Conservation (phyloP, 2,113 vertebrate genomes). For the Osmerus mordax region DNA sequence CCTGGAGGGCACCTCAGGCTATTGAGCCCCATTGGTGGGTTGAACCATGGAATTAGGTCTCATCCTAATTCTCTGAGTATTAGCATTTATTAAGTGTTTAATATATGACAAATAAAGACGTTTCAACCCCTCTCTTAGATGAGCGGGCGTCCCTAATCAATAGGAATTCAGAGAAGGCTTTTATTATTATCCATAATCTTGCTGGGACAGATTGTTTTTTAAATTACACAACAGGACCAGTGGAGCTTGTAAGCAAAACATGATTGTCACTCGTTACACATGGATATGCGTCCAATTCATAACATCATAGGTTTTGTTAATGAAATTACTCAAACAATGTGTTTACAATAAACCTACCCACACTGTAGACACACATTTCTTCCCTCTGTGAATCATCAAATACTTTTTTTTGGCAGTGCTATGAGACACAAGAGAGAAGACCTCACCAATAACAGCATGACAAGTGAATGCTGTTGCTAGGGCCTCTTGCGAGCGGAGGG, state of each 20-base stretch:
- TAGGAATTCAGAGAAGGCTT: not conserved
- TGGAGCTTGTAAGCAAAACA: slow-evolving; percentile 2
- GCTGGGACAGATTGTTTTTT: not conserved
- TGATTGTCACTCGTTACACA: not conserved
- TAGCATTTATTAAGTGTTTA: slow-evolving; percentile 37
- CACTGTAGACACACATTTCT: no score
- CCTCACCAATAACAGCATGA: slow-evolving; percentile 59
- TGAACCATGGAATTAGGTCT: slow-evolving; percentile 47
- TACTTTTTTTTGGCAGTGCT: slow-evolving; percentile 51
- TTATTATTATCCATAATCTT: not conserved
- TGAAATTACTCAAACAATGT: no score
- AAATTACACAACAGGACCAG: not conserved
- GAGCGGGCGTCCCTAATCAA: slow-evolving; percentile 14
- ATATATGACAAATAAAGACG: slow-evolving; percentile 49
- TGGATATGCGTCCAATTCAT: not conserved
- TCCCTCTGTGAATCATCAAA: slow-evolving; percentile 45
- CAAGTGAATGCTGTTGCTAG: slow-evolving; percentile 47
- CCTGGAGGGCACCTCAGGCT: slow-evolving; percentile 34
- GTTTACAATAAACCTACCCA: no score
- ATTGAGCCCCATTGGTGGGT: slow-evolving; percentile 29
- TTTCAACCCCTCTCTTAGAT: slow-evolving; percentile 27
- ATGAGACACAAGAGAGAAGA: slow-evolving; percentile 52
- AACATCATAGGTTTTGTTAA: not conserved
- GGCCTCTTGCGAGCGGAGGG: slow-evolving; percentile 50
- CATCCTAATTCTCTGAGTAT: slow-evolving; percentile 53